Evolutionary conservation across 2,888 invertebrate genomes (phyloP).

Genomic region (Sussaba pulchella): DNA sequence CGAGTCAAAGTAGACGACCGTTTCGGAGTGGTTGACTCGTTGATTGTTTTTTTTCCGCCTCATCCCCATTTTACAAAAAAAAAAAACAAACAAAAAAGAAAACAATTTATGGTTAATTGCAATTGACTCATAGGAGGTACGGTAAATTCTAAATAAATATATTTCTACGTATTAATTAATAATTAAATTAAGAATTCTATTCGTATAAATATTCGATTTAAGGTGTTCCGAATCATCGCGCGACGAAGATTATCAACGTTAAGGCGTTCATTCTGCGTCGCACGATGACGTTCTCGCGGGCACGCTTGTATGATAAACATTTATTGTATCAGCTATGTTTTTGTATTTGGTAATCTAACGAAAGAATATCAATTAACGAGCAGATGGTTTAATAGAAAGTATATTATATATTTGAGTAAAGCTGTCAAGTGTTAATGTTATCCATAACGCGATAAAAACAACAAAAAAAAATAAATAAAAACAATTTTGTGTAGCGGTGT

Average conservation of each 20-base stretch:
- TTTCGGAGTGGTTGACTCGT: conserved; percentile 10
- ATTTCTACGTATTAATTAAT: conserved; percentile 80
- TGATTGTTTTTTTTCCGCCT: conserved; percentile 27
- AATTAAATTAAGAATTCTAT: conserved; percentile 76
- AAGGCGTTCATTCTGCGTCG: conserved; percentile 71
- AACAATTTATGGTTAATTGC: conserved; percentile 78
- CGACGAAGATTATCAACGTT: conserved; percentile 74
- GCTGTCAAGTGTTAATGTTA: conserved; percentile 79
- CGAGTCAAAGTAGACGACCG: conserved; percentile 9
- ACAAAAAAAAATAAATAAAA: no score
- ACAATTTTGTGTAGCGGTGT: conserved; percentile 74
- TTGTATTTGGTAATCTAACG: conserved; percentile 83
- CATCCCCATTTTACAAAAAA: conserved; percentile 14
- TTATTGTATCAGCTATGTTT: conserved; percentile 83
- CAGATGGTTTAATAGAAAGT: conserved; percentile 83
- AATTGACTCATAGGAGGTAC: conserved; percentile 78
- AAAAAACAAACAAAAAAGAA: conserved; percentile 60
- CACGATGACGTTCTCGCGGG: conserved; percentile 72
- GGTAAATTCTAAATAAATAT: conserved; percentile 82
- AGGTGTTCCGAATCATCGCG: conserved; percentile 77
- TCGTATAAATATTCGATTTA: conserved; percentile 78
- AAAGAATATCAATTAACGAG: conserved; percentile 71
- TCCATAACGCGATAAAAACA: conserved; percentile 70
- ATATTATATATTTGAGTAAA: conserved; percentile 83
- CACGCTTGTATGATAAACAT: conserved; percentile 77